Base-by-base conservation (phyloP, 2,888 invertebrate genomes). In the Hololepta plana region DNA sequence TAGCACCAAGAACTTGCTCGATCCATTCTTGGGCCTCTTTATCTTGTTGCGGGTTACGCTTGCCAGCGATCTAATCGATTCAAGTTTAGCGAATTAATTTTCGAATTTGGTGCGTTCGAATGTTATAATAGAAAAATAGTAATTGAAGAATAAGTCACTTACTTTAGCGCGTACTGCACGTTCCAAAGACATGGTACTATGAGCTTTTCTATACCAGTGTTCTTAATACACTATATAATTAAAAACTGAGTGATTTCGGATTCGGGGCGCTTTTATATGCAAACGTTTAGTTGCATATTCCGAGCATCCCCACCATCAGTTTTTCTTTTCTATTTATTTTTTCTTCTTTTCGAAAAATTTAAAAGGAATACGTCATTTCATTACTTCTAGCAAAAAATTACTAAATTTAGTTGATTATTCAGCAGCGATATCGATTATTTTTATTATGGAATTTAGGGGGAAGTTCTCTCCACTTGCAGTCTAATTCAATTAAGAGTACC, bases 11-110 rank as follows among this genome's bases (percentile, higher is more conserved):
- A 43, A 93, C 64, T 29, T 66, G 48, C 55, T 91, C 88, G 40
- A 95, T 79, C 93, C 93, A 95, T 57, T 72, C 73, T 55, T 91
- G 77, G 37, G 84, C 82, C 56, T 93, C 84, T 43, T 67, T 67
- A 56, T 88, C 88, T 60, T 75, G 75, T 42, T 75, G 64, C 12
- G 71, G 69, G 58, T 71, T 70, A 47, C 87, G 80, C 60, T 87
- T 87, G 46, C 75, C 64, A 44, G 79, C 77, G 58, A 85, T 64
- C 85, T 87, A 27, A 11, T 20, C 12, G 6, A 10, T 8, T n/a
- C n/a, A n/a, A n/a, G n/a, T n/a, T n/a, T n/a, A n/a, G n/a, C n/a
- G n/a, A n/a, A n/a, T n/a, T n/a, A n/a, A n/a, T n/a, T n/a, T n/a
- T n/a, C n/a, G n/a, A n/a, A n/a, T n/a, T n/a, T n/a, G n/a, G n/a